Conservation (phyloP, 2,888 invertebrate genomes). For the Leptopilina drosophilae region DNA sequence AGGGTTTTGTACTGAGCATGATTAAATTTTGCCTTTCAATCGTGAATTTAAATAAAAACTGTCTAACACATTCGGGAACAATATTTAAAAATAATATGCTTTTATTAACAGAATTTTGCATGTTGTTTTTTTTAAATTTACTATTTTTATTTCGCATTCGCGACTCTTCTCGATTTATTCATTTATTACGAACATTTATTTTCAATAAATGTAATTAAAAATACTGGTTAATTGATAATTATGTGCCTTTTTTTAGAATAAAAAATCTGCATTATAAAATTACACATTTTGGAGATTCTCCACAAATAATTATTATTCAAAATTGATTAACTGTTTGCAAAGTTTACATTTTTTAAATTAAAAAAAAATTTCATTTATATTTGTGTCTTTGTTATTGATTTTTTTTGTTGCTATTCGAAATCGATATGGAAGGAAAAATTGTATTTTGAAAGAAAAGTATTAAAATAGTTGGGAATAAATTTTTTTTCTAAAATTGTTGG, state of each 20-base stretch:
- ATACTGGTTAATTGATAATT: constrained; percentile 5
- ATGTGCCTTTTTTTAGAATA: not conserved
- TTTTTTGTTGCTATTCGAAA: too few relatives aligned
- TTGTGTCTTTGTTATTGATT: too few relatives aligned
- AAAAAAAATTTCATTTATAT: too few relatives aligned
- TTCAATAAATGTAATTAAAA: not conserved
- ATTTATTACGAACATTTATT: not conserved
- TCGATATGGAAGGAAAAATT: too few relatives aligned
- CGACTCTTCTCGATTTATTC: constrained; percentile 1
- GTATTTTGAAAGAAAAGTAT: too few relatives aligned
- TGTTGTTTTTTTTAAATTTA: not conserved
- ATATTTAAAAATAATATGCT: not conserved
- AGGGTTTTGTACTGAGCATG: constrained; percentile 38
- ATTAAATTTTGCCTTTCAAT: constrained; percentile 9
- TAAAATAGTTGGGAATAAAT: too few relatives aligned
- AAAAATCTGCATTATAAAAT: not conserved
- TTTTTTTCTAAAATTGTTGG: too few relatives aligned
- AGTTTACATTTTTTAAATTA: not conserved
- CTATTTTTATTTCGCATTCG: constrained; percentile 1
- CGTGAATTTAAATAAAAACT: not conserved
- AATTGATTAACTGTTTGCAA: not conserved
- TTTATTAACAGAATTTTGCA: constrained; percentile 18
- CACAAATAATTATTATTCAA: not conserved
- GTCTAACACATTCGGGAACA: not conserved
- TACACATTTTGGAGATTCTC: not conserved